Base-by-base conservation (phyloP, 2,113 vertebrate genomes). In the Calcarius ornatus region DNA sequence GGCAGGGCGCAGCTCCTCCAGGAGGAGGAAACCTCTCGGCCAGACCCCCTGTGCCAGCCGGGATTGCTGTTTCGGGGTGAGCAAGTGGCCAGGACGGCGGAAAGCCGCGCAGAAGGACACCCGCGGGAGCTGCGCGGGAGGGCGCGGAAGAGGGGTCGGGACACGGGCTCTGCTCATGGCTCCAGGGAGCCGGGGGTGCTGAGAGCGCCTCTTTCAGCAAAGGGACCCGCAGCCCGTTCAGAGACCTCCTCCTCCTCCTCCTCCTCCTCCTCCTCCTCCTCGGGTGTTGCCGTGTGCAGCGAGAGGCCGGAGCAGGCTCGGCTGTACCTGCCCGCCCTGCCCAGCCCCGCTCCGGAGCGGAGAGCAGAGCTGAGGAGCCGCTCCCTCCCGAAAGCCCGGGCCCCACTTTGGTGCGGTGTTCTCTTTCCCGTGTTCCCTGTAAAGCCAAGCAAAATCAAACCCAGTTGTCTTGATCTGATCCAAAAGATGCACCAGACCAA, bases 401-500 rank as follows among this genome's bases (percentile, higher is more conserved):
- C 90, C 95, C 43, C 82, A 22, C 88, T 91, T 82, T 68, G 76
- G 53, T 77, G 85, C 60, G 43, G 51, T 83, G 90, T 95, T 78
- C 76, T 61, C 72, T 83, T 90, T 68, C 81, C 63, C 42, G 27
- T 85, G 69, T n/a, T 92, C 75, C 68, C 47, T 35, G 54, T 90
- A 91, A 91, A 94, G 33, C 48, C 88, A 53, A 78, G 40, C 7
- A 76, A 95, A 94, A 96, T 97, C 79, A 96, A 96, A 93, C 90
- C 72, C 88, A 88, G 72, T 97, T 92, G 92, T 71, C 88, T 77
- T 64, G 85, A 94, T 94, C 76, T 97, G 90, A 86, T 88, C 82
- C 86, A 77, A 92, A 95, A 83, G 86, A 90, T 90, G 71, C 48
- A 92, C 75, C 88, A 94, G 82, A 77, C 33, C 77, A 69, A 70